A percentile compares a stretch with the other conserved stretches of the same genome.
Evolutionary conservation across 35 echinoderm and acorn worm species (phyloP).

Genomic region (Diadema setosum): DNA sequence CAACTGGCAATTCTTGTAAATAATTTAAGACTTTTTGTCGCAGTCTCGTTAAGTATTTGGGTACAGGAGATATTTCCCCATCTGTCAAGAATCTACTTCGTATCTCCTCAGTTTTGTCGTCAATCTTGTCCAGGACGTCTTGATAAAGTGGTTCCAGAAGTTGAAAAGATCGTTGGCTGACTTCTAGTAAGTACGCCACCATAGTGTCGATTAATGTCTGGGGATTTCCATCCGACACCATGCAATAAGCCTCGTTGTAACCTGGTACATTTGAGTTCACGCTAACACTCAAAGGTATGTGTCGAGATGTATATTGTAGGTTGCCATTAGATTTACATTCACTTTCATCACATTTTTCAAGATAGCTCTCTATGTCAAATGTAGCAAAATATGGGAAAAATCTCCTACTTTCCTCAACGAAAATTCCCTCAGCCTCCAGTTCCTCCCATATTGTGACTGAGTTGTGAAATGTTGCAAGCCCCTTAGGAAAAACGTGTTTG

Average conservation of each 20-base stretch:
- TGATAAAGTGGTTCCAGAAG: background rate
- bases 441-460: background rate
- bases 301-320: background rate
- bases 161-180: background rate
- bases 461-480: background rate
- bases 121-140: background rate
- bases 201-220: background rate
- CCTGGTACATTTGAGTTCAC: background rate
- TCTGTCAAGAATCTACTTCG: background rate
- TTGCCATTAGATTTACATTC: background rate
- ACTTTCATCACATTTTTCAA: background rate
- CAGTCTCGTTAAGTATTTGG: background rate
- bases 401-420: background rate
- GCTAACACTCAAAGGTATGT: background rate
- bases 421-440: background rate
- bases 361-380: constrained; percentile 31
- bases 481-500: constrained; percentile 15
- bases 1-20: constrained; percentile 14
- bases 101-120: background rate
- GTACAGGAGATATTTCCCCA: background rate
- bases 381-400: constrained; percentile 22
- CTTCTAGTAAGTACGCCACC: background rate
- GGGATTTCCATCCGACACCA: background rate
- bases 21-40: background rate
- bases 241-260: background rate